Percentiles rank a stretch among this genome's conserved stretches.
These are phyloP conservation scores for Trachurus trachurus DNA, from an alignment of 2,797 vertebrate species.

Conservation along the genomic window DNA sequence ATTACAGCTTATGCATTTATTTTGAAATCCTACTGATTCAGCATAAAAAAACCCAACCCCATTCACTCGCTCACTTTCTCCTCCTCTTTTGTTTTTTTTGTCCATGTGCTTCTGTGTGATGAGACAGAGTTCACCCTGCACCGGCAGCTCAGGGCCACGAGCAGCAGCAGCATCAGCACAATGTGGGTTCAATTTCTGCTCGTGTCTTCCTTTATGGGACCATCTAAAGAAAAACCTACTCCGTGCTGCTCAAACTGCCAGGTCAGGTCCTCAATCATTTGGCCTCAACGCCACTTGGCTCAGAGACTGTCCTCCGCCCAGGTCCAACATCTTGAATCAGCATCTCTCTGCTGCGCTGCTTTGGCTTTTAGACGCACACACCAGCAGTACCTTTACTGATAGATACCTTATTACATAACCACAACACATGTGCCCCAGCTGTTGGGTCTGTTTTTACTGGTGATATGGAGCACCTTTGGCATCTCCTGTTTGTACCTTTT, in stretches of 20 bases:
- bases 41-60: background rate
- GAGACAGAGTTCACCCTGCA: slow-evolving; percentile 18
- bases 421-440: slow-evolving; percentile 77
- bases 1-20: background rate
- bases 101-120: slow-evolving; percentile 12
- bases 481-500: slow-evolving; percentile 60
- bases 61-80: background rate
- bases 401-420: slow-evolving; percentile 66
- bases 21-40: background rate
- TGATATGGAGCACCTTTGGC: slow-evolving; percentile 50
- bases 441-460: slow-evolving; percentile 60
- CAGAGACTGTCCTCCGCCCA: slow-evolving; percentile 37
- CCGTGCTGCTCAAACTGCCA: slow-evolving; percentile 17
- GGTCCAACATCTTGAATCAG: slow-evolving; percentile 73
- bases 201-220: slow-evolving; percentile 10
- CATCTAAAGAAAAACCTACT: slow-evolving; percentile 25
- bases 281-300: slow-evolving; percentile 40
- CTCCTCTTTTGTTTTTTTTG: background rate
- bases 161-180: slow-evolving; percentile 11
- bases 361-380: slow-evolving; percentile 38
- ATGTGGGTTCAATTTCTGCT: slow-evolving; percentile 37
- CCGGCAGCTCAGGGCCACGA: background rate
- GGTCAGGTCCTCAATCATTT: slow-evolving; percentile 64
- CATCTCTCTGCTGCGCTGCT: slow-evolving; percentile 51
- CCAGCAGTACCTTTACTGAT: slow-evolving; percentile 59